Conservation (phyloP, 2,113 vertebrate species). For the Albula glossodonta region DNA sequence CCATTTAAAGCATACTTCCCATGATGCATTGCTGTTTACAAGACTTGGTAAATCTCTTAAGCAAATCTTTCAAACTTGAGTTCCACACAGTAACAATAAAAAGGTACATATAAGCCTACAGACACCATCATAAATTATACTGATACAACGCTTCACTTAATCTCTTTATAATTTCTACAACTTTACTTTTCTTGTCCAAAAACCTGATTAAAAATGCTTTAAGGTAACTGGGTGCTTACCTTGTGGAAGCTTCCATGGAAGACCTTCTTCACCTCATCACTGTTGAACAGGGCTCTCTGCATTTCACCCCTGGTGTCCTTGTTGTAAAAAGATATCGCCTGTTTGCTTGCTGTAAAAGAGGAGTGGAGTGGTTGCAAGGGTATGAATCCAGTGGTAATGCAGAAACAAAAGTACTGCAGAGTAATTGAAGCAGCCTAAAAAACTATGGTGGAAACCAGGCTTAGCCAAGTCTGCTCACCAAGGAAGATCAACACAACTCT, state of each 20-base stretch:
- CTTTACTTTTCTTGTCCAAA: no score
- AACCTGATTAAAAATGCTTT: background rate
- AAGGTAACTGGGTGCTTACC: slow-evolving; percentile 71
- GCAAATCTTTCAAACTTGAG: background rate
- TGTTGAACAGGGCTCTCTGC: slow-evolving; percentile 87
- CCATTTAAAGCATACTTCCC: background rate
- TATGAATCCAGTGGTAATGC: no score
- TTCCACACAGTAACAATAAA: no score
- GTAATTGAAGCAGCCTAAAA: no score
- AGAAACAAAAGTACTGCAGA: no score
- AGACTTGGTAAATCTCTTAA: background rate
- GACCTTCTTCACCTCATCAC: slow-evolving; percentile 83
- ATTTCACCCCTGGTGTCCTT: slow-evolving; percentile 90
- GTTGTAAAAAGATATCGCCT: slow-evolving; percentile 94
- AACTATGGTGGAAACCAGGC: no score
- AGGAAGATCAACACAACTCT: slow-evolving; percentile 26
- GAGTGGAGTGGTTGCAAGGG: no score
- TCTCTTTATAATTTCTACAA: no score
- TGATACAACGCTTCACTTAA: no score
- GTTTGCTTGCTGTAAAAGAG: slow-evolving; percentile 79
- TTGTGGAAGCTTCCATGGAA: slow-evolving; percentile 99
- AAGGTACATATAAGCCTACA: no score
- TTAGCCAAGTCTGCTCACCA: background rate
- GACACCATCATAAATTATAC: no score
- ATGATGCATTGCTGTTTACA: background rate